These are phyloP conservation scores for Climacteris rufus DNA, from an alignment of 2,113 vertebrate species.

Conservation along the genomic window DNA sequence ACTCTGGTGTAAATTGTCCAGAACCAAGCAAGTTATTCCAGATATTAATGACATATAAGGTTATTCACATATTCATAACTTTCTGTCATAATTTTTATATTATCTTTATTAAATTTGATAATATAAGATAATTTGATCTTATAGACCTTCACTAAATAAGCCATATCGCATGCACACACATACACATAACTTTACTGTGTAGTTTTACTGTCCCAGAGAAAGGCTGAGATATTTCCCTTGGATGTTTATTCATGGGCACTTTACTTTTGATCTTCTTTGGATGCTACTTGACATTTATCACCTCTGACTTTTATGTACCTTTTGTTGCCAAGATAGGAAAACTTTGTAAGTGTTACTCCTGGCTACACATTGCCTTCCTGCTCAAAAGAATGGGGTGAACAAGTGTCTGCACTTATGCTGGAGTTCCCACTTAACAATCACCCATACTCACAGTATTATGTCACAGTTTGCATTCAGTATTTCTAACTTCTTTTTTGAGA, in stretches of 20 bases:
- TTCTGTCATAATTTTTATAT: neutral
- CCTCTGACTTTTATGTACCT: neutral
- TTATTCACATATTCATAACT: neutral
- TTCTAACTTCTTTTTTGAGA: neutral
- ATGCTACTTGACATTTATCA: neutral
- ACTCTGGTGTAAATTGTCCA: neutral
- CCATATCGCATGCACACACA: accelerated
- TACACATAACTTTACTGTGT: neutral
- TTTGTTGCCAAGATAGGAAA: neutral
- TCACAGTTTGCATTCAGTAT: neutral
- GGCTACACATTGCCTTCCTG: neutral
- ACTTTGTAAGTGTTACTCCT: neutral
- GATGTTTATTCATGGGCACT: neutral
- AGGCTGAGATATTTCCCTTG: neutral
- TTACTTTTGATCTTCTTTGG: neutral
- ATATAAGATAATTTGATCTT: neutral
- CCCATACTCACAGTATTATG: neutral
- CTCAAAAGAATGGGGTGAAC: neutral
- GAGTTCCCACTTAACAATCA: neutral
- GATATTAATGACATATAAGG: neutral
- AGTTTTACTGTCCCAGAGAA: neutral
- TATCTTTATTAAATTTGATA: neutral
- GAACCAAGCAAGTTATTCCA: neutral
- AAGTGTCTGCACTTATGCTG: neutral
- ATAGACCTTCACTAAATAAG: neutral